Base-by-base conservation (phyloP, 2,113 vertebrate species). In the Aegithalos caudatus region DNA sequence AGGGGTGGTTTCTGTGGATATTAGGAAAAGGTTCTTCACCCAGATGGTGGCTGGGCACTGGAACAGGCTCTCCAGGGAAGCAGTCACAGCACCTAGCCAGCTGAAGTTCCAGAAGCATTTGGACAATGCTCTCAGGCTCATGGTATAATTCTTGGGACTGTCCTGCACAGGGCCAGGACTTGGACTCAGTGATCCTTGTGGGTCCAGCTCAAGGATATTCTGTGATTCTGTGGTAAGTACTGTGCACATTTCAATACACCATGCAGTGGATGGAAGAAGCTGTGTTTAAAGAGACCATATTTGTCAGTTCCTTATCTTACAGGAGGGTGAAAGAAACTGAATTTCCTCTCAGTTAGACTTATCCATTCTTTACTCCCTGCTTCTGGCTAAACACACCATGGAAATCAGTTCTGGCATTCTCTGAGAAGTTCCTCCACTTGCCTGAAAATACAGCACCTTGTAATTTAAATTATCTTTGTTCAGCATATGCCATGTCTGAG, bases 391-490 rank as follows among this genome's bases (percentile, higher is more conserved):
- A 66, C n/a, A 57, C 29, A n/a, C 17, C 35, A 58, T 80, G 51
- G 76, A 81, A 94, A 92, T 94, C 64, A 94, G 72, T 93, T 86
- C 85, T 95, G 88, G 86, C 93, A 88, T 74, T 81, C 47, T 12
- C 72, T 60, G 54, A 86, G 20, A 83, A 88, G 85, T 94, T 93
- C 44, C 17, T 88, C 42, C 69, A 35, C 79, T 96, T 85, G 87
- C 87, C 79, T 96, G 93, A 95, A 88, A 74, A 81, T 56, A 53
- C 82, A 90, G 37, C 81, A 93, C 77, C 93, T 96, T 96, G 82
- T 92, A 86, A 92, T 92, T 93, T 90, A 88, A 90, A 84, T 90
- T 73, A 47, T 57, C 61, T 95, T 93, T 81, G 45, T 78, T 53
- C 67, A 76, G 44, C 37, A 21, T 58, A 31, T 70, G 76, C 86